Conservation (phyloP, 1,140 invertebrate species). For the Pissodes strobi region DNA sequence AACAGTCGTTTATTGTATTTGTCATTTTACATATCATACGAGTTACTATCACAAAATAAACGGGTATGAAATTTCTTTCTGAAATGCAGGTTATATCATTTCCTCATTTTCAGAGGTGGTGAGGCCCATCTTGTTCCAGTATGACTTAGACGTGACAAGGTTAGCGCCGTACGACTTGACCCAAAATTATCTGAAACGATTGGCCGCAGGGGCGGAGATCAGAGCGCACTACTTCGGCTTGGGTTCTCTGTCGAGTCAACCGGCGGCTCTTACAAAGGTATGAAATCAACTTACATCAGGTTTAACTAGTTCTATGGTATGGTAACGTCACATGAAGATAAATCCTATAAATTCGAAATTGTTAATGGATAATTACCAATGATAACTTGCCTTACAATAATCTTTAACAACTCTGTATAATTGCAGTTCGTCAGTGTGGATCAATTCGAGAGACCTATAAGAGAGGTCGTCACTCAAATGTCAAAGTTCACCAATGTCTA, state of each 20-base stretch:
- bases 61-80: too few species aligned
- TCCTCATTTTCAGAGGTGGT: background rate
- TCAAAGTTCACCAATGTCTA: slow-evolving; percentile 18
- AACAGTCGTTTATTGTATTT: too few species aligned
- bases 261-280: background rate
- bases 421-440: slow-evolving; percentile 17
- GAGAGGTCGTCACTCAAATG: background rate
- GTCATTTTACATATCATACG: too few species aligned
- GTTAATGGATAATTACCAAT: background rate
- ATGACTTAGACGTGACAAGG: background rate
- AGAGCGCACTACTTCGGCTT: background rate
- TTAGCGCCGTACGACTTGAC: slow-evolving; percentile 7
- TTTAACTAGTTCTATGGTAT: background rate
- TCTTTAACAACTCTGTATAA: background rate
- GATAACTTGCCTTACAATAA: too few species aligned
- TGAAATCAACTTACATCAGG: background rate
- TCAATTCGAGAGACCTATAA: background rate
- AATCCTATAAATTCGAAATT: too few species aligned
- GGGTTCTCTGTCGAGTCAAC: background rate
- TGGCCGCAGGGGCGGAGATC: background rate
- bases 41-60: too few species aligned
- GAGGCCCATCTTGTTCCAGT: background rate
- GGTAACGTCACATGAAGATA: too few species aligned
- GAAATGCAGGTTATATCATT: too few species aligned
- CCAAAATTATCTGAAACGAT: background rate